A percentile compares a stretch with the other conserved stretches of the same genome.
These are phyloP conservation scores for Subanguina moxae DNA, from an alignment of 1,140 invertebrate genomes.

Conservation along the genomic window DNA sequence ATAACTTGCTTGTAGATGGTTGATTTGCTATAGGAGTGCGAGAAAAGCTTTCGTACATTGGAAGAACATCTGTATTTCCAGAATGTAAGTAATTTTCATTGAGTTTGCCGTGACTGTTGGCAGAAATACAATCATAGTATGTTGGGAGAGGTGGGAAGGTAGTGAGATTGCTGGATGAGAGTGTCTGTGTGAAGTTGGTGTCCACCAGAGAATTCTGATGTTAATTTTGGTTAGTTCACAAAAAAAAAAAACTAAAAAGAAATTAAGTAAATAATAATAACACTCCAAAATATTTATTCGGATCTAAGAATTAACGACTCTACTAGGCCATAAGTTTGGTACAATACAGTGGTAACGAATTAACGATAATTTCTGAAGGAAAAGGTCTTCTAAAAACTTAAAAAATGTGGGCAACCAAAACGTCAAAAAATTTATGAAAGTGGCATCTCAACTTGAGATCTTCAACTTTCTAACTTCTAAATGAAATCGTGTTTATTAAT, in stretches of 20 bases:
- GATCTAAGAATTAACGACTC: no score
- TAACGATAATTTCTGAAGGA: no score
- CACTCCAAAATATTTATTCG: not conserved
- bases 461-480: no score
- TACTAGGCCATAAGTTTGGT: no score
- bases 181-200: not conserved
- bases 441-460: no score
- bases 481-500: no score
- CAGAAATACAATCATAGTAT: not conserved
- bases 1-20: not conserved
- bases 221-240: not conserved
- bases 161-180: not conserved
- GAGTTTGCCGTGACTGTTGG: not conserved
- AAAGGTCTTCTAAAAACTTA: no score
- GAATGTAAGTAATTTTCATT: not conserved
- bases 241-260: not conserved
- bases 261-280: not conserved
- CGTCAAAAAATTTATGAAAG: no score
- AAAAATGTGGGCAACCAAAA: no score
- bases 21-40: not conserved
- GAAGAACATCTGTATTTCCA: not conserved
- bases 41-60: not conserved
- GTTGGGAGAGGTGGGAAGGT: constrained; percentile 1
- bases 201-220: not conserved
- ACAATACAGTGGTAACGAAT: no score